Evolutionary conservation across 2,797 vertebrate genomes (phyloP).

Genomic region (Sarcophilus harrisii): DNA sequence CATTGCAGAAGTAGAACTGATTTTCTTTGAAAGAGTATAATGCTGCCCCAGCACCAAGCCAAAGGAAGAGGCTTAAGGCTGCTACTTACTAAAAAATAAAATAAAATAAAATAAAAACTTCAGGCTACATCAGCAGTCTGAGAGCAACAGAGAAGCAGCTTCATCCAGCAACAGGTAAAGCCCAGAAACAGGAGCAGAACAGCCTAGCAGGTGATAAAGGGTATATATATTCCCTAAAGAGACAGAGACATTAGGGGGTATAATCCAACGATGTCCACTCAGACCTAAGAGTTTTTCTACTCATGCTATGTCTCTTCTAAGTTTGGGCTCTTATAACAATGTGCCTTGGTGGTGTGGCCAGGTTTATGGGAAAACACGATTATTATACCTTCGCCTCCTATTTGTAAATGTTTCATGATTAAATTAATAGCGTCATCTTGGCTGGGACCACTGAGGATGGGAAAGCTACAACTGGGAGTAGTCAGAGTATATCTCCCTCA

Average conservation of each 20-base stretch:
- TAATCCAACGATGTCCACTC: background rate
- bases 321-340: background rate
- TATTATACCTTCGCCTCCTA: background rate
- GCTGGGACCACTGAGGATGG: background rate
- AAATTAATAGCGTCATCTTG: background rate
- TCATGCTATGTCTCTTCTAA: background rate
- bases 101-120: background rate
- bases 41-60: background rate
- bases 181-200: background rate
- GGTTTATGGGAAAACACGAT: background rate
- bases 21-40: background rate
- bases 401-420: background rate
- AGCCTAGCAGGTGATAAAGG: background rate
- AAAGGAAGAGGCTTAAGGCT: background rate
- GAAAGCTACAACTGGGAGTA: background rate
- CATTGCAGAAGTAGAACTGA: background rate
- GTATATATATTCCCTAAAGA: background rate
- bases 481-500: background rate
- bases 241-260: background rate
- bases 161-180: background rate
- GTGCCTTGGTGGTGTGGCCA: background rate
- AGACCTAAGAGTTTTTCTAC: background rate
- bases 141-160: too few species aligned
- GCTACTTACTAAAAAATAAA: background rate
- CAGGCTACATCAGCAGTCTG: background rate